Conservation (phyloP, 35 echinoderm and acorn worm genomes). For the Nesometra sesokonis region DNA sequence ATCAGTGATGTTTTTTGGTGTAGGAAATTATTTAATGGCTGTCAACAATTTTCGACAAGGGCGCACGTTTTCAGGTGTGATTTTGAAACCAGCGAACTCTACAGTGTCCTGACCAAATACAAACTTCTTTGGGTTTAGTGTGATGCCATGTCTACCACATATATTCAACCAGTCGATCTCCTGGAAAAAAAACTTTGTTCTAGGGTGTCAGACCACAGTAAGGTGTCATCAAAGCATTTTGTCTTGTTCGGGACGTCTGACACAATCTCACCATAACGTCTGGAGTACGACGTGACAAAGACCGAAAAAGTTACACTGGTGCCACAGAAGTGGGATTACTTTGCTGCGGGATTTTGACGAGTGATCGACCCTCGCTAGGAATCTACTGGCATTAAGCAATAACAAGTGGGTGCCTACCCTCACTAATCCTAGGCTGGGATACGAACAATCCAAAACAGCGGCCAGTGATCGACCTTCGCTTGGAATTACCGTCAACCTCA, state of each 20-base stretch:
- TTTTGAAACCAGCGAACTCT: conserved; percentile 13
- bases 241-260: not conserved
- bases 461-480: too few species aligned
- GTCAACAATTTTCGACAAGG: conserved; percentile 1
- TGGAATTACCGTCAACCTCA: too few species aligned
- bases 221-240: conserved; percentile 4
- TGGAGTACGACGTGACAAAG: too few species aligned
- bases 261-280: not conserved
- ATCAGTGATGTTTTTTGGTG: conserved; percentile 6
- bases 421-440: too few species aligned
- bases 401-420: too few species aligned
- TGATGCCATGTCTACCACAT: conserved; percentile 16
- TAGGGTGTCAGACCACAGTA: not conserved
- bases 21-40: conserved; percentile 20
- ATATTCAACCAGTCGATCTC: conserved; percentile 1
- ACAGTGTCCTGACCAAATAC: not conserved
- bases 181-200: conserved; percentile 1
- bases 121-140: conserved; percentile 23
- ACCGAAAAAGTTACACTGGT: too few species aligned
- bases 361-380: too few species aligned
- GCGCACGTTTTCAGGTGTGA: not conserved
- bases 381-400: too few species aligned
- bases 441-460: too few species aligned
- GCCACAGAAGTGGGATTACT: too few species aligned
- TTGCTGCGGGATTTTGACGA: too few species aligned